A percentile compares a stretch with the other conserved stretches of the same genome.
Evolutionary conservation across 2,113 vertebrate species (phyloP).

Genomic region (Xiphorhynchus elegans): DNA sequence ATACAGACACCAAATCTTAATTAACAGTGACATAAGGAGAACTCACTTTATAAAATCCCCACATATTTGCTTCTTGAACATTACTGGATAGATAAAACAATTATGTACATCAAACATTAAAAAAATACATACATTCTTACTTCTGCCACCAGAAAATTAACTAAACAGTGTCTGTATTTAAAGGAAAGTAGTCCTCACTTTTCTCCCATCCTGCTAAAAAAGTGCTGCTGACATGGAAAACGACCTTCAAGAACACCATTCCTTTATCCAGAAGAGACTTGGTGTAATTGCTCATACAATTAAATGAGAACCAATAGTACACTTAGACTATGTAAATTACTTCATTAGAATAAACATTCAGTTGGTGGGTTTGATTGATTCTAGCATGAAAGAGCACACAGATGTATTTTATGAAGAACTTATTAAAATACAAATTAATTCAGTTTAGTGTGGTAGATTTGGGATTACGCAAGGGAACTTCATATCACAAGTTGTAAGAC

Average conservation of each 20-base stretch:
- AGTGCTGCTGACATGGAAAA: neutral
- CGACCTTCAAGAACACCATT: neutral
- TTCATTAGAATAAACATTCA: neutral
- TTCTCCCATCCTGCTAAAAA: neutral
- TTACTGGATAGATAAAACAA: neutral
- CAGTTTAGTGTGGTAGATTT: neutral
- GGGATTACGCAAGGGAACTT: neutral
- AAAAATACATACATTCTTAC: neutral
- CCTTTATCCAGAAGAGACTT: neutral
- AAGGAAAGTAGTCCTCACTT: neutral
- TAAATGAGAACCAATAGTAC: neutral
- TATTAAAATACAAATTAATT: neutral
- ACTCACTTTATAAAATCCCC: neutral
- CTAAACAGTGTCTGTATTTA: neutral
- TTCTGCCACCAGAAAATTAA: neutral
- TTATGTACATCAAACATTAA: neutral
- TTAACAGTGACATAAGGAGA: neutral
- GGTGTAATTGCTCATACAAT: neutral
- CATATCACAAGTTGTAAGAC: neutral
- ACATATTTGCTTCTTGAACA: neutral
- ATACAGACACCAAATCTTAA: neutral
- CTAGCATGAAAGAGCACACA: neutral
- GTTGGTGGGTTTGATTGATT: neutral
- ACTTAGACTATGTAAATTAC: neutral
- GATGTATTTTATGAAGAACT: neutral